phyloP scores from a whole-genome alignment of 2,888 invertebrate genomes.

The Nysson spinosus region DNA sequence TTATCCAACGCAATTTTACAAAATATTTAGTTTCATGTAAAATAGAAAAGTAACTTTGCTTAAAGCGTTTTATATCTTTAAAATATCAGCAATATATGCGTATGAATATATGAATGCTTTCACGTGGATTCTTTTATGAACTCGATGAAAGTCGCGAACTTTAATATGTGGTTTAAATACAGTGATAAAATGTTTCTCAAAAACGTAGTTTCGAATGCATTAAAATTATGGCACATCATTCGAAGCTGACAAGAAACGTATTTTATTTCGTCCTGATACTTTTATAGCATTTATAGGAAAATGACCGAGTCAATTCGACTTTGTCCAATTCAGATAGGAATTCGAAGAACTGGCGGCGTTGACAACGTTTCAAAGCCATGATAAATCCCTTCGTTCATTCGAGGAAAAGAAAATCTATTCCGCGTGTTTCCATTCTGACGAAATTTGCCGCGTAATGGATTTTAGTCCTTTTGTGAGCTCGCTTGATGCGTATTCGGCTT shows the following conservation, averaged over 20 bases:
- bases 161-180: too few species aligned
- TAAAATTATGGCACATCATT: slow-evolving; percentile 16
- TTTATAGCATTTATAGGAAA: not conserved
- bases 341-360: slow-evolving; percentile 11
- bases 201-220: slow-evolving; percentile 4
- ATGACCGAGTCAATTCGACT: slow-evolving; percentile 13
- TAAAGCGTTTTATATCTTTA: too few species aligned
- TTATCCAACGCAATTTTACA: too few species aligned
- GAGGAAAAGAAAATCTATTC: slow-evolving; percentile 16
- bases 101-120: too few species aligned
- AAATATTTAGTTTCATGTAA: too few species aligned
- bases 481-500: slow-evolving; percentile 3
- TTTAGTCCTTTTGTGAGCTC: slow-evolving; percentile 32
- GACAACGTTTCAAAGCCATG: slow-evolving; percentile 37
- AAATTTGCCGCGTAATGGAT: slow-evolving; percentile 48
- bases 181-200: too few species aligned
- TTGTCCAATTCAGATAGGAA: slow-evolving; percentile 12
- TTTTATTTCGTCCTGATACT: slow-evolving; percentile 23
- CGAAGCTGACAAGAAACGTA: slow-evolving; percentile 12
- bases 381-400: slow-evolving; percentile 37
- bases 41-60: too few species aligned
- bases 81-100: too few species aligned
- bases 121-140: too few species aligned
- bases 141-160: too few species aligned
- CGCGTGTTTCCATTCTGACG: slow-evolving; percentile 2